A percentile compares a stretch with the other conserved stretches of the same genome.
Conservation (phyloP, 2,888 invertebrate species). For the Megalurothrips usitatus region DNA sequence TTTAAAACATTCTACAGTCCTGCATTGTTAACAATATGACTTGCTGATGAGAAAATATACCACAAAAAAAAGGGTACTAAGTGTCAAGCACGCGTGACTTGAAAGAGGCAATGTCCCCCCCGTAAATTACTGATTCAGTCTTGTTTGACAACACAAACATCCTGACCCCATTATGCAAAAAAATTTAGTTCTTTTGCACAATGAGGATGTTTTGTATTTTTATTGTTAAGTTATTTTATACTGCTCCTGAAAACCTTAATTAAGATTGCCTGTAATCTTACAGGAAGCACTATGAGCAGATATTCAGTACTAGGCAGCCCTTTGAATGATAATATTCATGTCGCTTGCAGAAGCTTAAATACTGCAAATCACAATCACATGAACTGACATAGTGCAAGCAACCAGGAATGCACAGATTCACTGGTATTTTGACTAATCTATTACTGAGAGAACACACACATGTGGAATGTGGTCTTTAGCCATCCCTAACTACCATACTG, state of each 20-base stretch:
- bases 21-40: conserved; percentile 26
- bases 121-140: conserved; percentile 19
- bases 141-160: conserved; percentile 24
- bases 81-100: conserved; percentile 24
- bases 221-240: conserved; percentile 21
- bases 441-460: conserved; percentile 15
- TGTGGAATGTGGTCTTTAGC: conserved; percentile 10
- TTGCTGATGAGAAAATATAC: conserved; percentile 26
- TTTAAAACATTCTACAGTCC: conserved; percentile 25
- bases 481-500: background rate
- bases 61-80: conserved; percentile 21
- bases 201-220: conserved; percentile 19
- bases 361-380: background rate
- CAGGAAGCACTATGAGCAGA: conserved; percentile 26
- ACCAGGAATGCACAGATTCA: background rate
- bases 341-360: conserved; percentile 13
- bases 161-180: background rate
- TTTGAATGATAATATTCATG: conserved; percentile 14
- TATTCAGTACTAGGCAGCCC: conserved; percentile 24
- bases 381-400: conserved; percentile 5
- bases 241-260: conserved; percentile 22
- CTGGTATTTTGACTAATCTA: conserved; percentile 8
- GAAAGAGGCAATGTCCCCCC: conserved; percentile 15
- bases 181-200: background rate
- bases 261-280: conserved; percentile 14